Evolutionary conservation across 2,888 invertebrate species (phyloP).

Genomic region (Protophormia terraenovae): DNA sequence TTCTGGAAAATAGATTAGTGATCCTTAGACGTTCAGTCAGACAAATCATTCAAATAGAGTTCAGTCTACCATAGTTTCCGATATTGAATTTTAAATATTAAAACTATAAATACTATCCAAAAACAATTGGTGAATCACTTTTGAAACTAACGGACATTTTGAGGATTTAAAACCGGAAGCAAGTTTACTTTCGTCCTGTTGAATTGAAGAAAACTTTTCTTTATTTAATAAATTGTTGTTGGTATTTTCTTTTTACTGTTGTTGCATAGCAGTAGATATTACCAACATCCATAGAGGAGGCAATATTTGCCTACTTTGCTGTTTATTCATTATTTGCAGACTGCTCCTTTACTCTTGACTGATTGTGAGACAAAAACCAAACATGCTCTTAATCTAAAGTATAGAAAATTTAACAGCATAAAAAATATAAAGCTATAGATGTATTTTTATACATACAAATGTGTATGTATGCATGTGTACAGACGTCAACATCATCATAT

Average conservation of each 20-base stretch:
- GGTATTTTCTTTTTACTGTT: not conserved
- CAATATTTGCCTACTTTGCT: slow-evolving; percentile 55
- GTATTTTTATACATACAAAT: no score
- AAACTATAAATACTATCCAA: no score
- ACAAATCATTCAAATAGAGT: no score
- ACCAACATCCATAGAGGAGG: not conserved
- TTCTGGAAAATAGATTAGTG: no score
- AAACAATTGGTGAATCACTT: not conserved
- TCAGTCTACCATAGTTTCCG: no score
- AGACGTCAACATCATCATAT: slow-evolving; percentile 54
- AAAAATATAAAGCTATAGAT: slow-evolving; percentile 19
- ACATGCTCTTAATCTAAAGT: slow-evolving; percentile 57
- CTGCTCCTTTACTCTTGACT: slow-evolving; percentile 66
- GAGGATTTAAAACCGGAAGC: not conserved
- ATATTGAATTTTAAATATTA: no score
- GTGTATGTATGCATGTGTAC: not conserved
- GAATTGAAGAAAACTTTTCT: slow-evolving; percentile 14
- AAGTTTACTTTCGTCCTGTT: not conserved
- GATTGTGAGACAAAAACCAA: slow-evolving; percentile 67
- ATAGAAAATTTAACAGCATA: slow-evolving; percentile 47
- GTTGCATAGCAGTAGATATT: not conserved
- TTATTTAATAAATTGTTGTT: not conserved
- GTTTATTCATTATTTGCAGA: slow-evolving; percentile 64
- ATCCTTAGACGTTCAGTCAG: no score
- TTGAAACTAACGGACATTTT: not conserved